Conservation (phyloP, 2,888 invertebrate species). For the Allygus modestus region DNA sequence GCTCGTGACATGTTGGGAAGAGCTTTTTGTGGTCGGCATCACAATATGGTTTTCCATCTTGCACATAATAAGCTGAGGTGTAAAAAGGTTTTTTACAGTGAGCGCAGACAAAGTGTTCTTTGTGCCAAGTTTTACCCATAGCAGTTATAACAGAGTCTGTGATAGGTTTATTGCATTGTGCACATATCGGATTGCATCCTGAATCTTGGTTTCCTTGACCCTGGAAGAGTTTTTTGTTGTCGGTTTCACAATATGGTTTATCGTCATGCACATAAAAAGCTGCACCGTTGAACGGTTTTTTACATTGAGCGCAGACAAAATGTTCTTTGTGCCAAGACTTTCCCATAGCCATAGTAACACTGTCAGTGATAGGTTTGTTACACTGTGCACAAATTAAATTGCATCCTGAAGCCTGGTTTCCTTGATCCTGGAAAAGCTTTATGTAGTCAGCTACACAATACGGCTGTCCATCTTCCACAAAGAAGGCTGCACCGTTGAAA, state of each 20-base stretch:
- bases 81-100: too few relatives aligned
- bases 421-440: neutral
- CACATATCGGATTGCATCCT: neutral
- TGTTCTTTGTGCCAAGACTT: conserved; percentile 82
- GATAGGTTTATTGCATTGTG: conserved; percentile 11
- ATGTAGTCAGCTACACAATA: conserved; percentile 13
- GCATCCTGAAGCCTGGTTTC: neutral
- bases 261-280: conserved; percentile 81
- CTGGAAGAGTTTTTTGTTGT: conserved; percentile 80
- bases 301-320: conserved; percentile 80
- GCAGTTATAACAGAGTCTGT: neutral
- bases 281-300: conserved; percentile 78
- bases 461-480: neutral
- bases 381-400: conserved; percentile 8
- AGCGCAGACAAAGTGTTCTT: neutral
- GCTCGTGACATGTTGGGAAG: neutral
- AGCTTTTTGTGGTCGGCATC: neutral
- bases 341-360: conserved; percentile 78
- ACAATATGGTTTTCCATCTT: neutral
- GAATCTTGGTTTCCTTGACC: conserved; percentile 71
- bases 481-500: neutral
- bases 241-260: conserved; percentile 80
- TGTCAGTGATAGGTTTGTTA: conserved; percentile 29
- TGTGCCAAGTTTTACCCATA: neutral
- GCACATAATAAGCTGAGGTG: too few relatives aligned